Evolutionary conservation across 2,113 vertebrate genomes (phyloP).

Genomic region (Orcinus orca): DNA sequence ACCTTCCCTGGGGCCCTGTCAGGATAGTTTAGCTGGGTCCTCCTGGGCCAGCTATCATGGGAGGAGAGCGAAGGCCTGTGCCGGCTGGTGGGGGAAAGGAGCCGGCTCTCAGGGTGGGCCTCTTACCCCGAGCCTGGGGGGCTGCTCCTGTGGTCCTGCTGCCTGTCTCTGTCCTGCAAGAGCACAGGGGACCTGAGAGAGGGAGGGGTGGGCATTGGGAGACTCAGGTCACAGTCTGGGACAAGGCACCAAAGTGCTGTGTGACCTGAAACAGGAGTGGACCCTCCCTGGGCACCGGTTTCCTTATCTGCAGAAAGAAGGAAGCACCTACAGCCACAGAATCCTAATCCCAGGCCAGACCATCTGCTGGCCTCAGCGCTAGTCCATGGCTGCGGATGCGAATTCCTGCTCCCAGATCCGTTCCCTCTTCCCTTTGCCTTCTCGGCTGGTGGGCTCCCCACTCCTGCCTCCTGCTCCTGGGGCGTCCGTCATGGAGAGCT

Average conservation of each 20-base stretch:
- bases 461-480: neutral
- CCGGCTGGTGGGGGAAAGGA: too few species aligned
- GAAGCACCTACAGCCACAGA: neutral
- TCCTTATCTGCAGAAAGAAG: neutral
- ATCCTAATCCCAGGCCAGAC: too few species aligned
- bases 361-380: fast-evolving
- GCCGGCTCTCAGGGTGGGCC: neutral
- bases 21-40: neutral
- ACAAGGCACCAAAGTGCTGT: neutral
- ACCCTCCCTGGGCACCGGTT: neutral
- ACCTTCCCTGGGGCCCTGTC: neutral
- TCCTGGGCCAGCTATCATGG: neutral
- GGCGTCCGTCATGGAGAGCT: fast-evolving
- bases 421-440: fast-evolving
- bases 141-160: too few species aligned
- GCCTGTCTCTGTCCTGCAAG: neutral
- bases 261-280: neutral
- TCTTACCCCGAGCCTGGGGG: fast-evolving
- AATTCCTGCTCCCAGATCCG: neutral
- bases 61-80: neutral
- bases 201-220: neutral
- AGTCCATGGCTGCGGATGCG: fast-evolving
- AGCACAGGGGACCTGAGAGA: neutral
- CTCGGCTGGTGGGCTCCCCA: neutral
- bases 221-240: neutral